These are phyloP conservation scores for Capitella teleta DNA, from an alignment of 1,140 invertebrate genomes.

Conservation along the genomic window DNA sequence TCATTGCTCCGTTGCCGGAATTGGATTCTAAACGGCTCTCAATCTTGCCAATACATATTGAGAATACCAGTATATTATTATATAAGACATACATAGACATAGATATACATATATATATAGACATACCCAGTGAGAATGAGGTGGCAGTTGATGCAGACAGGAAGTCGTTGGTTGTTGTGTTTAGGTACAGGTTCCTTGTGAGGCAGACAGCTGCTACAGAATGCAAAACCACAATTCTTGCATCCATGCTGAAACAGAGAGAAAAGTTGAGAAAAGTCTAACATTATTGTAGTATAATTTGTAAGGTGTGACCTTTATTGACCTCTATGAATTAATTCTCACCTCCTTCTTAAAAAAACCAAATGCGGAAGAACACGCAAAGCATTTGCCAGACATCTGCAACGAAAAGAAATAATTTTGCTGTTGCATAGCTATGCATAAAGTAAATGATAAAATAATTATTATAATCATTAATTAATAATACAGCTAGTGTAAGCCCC, in stretches of 20 bases:
- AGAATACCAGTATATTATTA: too few relatives aligned
- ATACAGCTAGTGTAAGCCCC: too few relatives aligned
- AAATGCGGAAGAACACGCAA: not conserved
- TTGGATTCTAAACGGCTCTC: too few relatives aligned
- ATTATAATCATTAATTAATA: too few relatives aligned
- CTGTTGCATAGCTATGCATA: too few relatives aligned
- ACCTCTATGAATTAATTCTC: not conserved
- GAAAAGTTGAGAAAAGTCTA: not conserved
- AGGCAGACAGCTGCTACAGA: slow-evolving; percentile 34
- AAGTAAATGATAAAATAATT: too few relatives aligned
- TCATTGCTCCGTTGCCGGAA: too few relatives aligned
- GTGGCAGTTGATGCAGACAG: slow-evolving; percentile 28
- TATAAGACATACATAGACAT: too few relatives aligned
- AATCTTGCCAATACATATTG: too few relatives aligned
- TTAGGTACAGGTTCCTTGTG: slow-evolving; percentile 29
- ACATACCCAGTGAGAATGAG: slow-evolving; percentile 16
- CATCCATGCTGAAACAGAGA: slow-evolving; percentile 31
- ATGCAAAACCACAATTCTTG: slow-evolving; percentile 40
- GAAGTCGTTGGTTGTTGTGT: slow-evolving; percentile 28
- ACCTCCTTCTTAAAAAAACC: slow-evolving; percentile 4
- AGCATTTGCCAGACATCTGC: not conserved
- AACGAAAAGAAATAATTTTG: too few relatives aligned
- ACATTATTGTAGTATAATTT: not conserved
- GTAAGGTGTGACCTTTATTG: not conserved
- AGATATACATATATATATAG: too few relatives aligned